Evolutionary conservation across 30 jellyfish, hydroid and myxozoan species (phyloP), one percentile per base, ranked within the genome.

Genomic region (Pelagia noctiluca): DNA sequence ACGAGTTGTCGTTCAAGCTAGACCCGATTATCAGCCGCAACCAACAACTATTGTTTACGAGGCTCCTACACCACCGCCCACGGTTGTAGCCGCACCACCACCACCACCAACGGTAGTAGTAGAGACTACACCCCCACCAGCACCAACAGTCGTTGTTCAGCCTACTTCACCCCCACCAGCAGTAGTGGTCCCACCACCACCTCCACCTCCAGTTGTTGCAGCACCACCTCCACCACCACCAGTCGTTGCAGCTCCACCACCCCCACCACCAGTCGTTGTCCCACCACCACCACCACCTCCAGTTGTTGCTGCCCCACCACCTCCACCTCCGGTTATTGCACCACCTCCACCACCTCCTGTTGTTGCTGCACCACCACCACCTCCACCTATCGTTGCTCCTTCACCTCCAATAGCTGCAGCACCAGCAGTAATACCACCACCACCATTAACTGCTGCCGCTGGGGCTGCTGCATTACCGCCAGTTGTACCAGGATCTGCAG

Each of bases 241-340:
- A 31, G 28, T 19, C 2, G 85, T 57, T 26, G 54, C 46, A 2
- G 35, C 92, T 24, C 93, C 93, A 2, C 86, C 88, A 3, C 93
- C 85, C 10, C 93, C 86, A 12, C 79, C 89, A 5, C 67, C 74
- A 21, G 65, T 67, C 2, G 75, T 50, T 36, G 77, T 71, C 3
- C 82, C 89, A 16, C 93, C 93, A 2, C 89, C 89, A 30, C 93
- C 93, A 48, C 93, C 93, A 3, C 87, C 85, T 0, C 79, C 77
- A 16, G 50, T 62, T 57, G 69, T 63, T 0, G 69, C 77, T 5
- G 79, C 93, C 0, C 80, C 87, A 3, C 89, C 83, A 3, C 80
- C 84, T 22, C 86, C 90, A n/a, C 85, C 89, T 30, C 87, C 96
- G 36, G 69, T 60, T 57, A n/a, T 84, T 36, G 84, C 82, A 13